Evolutionary conservation across 2,888 invertebrate genomes (phyloP).

Genomic region (Plebejus anna): DNA sequence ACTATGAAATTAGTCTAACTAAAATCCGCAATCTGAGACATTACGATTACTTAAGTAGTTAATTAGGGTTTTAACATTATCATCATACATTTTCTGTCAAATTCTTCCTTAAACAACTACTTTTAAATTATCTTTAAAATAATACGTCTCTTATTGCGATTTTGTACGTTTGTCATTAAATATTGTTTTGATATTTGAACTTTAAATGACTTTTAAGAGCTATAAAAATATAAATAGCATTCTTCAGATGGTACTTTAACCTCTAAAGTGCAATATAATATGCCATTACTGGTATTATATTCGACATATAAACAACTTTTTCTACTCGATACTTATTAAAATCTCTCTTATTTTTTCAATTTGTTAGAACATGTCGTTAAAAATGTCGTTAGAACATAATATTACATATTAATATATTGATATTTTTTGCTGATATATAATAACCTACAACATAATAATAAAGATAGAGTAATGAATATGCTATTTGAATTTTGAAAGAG

Average conservation of each 20-base stretch:
- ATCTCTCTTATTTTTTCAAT: not conserved
- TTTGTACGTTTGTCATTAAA: not conserved
- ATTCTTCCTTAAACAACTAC: too few species aligned
- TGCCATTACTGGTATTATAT: conserved; percentile 12
- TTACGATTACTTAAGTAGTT: too few species aligned
- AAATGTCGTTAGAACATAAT: not conserved
- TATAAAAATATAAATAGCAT: not conserved
- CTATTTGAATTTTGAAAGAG: not conserved
- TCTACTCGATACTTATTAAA: not conserved
- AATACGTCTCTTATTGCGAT: not conserved
- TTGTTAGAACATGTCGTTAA: too few species aligned
- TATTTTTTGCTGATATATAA: not conserved
- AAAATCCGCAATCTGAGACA: too few species aligned
- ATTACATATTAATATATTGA: not conserved
- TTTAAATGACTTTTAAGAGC: not conserved
- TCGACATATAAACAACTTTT: not conserved
- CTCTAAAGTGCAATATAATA: conserved; percentile 5
- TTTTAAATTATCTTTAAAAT: not conserved
- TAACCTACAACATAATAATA: not conserved
- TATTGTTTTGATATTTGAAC: not conserved
- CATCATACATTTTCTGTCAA: too few species aligned
- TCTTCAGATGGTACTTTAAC: conserved; percentile 3
- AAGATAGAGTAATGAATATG: not conserved
- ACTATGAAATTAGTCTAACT: not conserved
- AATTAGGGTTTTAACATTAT: too few species aligned